Evolutionary conservation across 2,113 vertebrate genomes (phyloP), one percentile per base, ranked within the genome.

Genomic region (Myiozetetes cayanensis): DNA sequence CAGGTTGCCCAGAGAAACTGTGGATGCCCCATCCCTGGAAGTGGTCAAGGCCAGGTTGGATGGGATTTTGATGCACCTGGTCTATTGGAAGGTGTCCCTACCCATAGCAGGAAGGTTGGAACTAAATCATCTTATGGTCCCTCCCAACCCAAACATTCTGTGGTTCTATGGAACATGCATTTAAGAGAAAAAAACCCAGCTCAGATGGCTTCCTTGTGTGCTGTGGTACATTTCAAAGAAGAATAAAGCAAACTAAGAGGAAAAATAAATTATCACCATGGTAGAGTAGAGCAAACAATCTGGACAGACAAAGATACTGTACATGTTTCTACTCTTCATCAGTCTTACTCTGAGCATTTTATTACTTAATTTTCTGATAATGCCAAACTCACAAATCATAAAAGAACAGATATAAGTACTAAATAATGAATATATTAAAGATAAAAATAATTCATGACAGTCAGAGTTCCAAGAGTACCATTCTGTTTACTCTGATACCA

Each of bases 291-390:
- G 27, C 30, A 44, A 59, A 55, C 35, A 78, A 17, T 24, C 70
- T 56, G 46, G 58, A 49, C 37, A 53, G 46, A 23, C 15, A 55
- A 41, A 83, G 66, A 72, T 87, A 47, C 0, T 59, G 16, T 78
- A 25, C 3, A 1, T 46, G 30, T 77, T 90, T 66, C 43, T 47
- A 21, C 14, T 87, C 39, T 62, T 67, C 27, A 47, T 66, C 4
- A 2, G 4, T 91, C 47, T 74, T 73, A 70, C 24, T 86, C 82
- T 50, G 75, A 90, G 63, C 39, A 24, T 71, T 76, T 93, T 89
- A 47, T 91, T 79, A 50, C 83, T 91, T 87, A 80, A 71, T 94
- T 94, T 93, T 87, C 89, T 93, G 81, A 68, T 86, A 93, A 74
- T 68, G n/a, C 41, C 22, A 47, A 73, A 47, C 59, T 79, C 63